These are phyloP conservation scores for Notocelia uddmanniana DNA, from an alignment of 2,888 invertebrate genomes.

Conservation along the genomic window DNA sequence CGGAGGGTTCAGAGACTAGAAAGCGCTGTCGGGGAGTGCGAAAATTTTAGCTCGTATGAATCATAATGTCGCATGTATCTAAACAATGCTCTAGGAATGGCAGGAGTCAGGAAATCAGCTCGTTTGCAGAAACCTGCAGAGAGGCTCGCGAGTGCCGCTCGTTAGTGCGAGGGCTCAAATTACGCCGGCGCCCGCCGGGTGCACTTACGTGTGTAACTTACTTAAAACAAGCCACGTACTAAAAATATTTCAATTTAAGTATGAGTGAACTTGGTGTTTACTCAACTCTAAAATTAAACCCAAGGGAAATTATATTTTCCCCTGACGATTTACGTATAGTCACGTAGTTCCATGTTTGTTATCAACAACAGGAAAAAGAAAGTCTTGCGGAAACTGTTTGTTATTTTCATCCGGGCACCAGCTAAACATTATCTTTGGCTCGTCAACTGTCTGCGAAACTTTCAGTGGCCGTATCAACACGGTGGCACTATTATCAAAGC, in stretches of 20 bases:
- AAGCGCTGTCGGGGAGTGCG: slow-evolving; percentile 17
- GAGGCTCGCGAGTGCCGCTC: slow-evolving; percentile 74
- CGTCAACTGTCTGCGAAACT: slow-evolving; percentile 28
- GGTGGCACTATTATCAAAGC: slow-evolving; percentile 4
- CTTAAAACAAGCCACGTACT: slow-evolving; percentile 59
- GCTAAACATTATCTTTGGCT: slow-evolving; percentile 30
- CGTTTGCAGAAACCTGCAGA: slow-evolving; percentile 65
- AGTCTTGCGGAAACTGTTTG: slow-evolving; percentile 22
- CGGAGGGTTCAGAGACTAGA: slow-evolving; percentile 22
- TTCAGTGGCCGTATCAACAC: slow-evolving; percentile 22
- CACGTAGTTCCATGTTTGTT: slow-evolving; percentile 34
- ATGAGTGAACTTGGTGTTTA: slow-evolving; percentile 31
- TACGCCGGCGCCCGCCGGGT: slow-evolving; percentile 67
- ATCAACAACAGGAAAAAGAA: slow-evolving; percentile 22
- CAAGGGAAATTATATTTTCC: slow-evolving; percentile 25
- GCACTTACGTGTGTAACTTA: slow-evolving; percentile 70
- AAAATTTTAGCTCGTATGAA: slow-evolving; percentile 27
- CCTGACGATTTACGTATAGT: slow-evolving; percentile 6
- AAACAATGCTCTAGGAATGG: slow-evolving; percentile 74
- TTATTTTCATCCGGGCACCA: slow-evolving; percentile 24
- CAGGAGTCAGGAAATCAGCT: slow-evolving; percentile 77
- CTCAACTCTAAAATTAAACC: slow-evolving; percentile 27
- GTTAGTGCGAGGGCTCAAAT: slow-evolving; percentile 79
- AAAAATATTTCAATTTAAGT: slow-evolving; percentile 40
- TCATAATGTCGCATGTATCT: slow-evolving; percentile 57